These are phyloP conservation scores for Brachionus rotundiformis DNA, from an alignment of 1,140 invertebrate species.

Conservation along the genomic window DNA sequence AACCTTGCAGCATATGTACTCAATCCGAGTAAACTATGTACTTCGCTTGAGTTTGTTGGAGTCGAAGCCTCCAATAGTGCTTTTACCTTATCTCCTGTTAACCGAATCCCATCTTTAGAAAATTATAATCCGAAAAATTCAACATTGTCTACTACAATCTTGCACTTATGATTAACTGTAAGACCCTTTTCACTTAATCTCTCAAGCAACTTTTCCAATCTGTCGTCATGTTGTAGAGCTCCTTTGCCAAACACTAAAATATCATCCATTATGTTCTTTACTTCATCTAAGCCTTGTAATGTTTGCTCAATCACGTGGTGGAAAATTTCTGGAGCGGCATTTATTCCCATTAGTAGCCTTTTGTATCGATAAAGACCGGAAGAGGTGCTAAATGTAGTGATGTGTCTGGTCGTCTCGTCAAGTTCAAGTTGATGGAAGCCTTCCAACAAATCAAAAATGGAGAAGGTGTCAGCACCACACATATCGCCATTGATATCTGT, in stretches of 20 bases:
- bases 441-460: slow-evolving; percentile 63
- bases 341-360: slow-evolving; percentile 55
- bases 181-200: slow-evolving; percentile 54
- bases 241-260: slow-evolving; percentile 55
- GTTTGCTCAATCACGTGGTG: slow-evolving; percentile 52
- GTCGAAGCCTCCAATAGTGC: slow-evolving; percentile 41
- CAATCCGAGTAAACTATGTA: slow-evolving; percentile 55
- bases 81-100: slow-evolving; percentile 59
- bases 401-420: slow-evolving; percentile 50
- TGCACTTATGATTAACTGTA: slow-evolving; percentile 60
- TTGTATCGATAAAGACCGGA: slow-evolving; percentile 55
- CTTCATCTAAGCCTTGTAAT: slow-evolving; percentile 53
- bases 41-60: slow-evolving; percentile 53
- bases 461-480: slow-evolving; percentile 62
- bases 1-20: slow-evolving; percentile 55
- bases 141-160: slow-evolving; percentile 56
- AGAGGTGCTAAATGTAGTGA: slow-evolving; percentile 55
- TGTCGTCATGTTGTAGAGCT: slow-evolving; percentile 54
- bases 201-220: slow-evolving; percentile 55
- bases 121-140: slow-evolving; percentile 62
- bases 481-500: slow-evolving; percentile 54
- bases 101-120: slow-evolving; percentile 55
- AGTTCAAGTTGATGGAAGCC: slow-evolving; percentile 59
- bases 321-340: slow-evolving; percentile 55
- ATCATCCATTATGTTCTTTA: slow-evolving; percentile 55